phyloP scores from a whole-genome alignment of 2,113 vertebrate species.

The Nerophis lumbriciformis region DNA sequence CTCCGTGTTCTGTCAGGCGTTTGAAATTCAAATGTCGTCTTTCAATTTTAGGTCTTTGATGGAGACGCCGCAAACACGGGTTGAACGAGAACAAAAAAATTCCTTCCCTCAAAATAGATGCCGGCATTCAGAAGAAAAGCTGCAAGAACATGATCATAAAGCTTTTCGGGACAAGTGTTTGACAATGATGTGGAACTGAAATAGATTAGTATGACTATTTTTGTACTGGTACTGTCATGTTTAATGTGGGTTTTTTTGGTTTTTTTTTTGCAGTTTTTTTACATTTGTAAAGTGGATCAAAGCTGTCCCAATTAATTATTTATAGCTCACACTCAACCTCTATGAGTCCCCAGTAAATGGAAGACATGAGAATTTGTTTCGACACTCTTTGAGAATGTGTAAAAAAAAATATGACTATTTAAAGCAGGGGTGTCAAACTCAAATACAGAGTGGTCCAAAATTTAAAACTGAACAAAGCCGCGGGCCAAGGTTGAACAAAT shows the following conservation, averaged over 20 bases:
- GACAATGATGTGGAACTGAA: constrained; percentile 8
- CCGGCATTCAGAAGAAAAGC: constrained; percentile 26
- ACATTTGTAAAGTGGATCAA: not conserved
- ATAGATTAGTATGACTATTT: constrained; percentile 38
- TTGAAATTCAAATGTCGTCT: constrained; percentile 67
- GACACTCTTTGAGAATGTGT: no score
- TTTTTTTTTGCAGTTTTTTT: constrained; percentile 2
- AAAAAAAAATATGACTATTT: no score
- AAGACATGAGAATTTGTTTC: no score
- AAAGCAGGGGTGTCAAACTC: no score
- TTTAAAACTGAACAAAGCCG: no score
- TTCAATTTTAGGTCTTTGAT: constrained; percentile 52
- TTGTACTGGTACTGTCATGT: constrained; percentile 12
- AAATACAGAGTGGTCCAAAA: no score
- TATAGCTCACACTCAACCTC: not conserved
- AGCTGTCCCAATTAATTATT: not conserved
- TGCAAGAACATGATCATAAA: constrained; percentile 43
- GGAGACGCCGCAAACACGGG: constrained; percentile 34
- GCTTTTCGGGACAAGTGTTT: not conserved
- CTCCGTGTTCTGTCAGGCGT: constrained; percentile 52
- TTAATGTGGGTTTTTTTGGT: not conserved
- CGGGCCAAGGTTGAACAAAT: no score
- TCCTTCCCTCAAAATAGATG: constrained; percentile 51
- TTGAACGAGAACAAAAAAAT: constrained; percentile 35
- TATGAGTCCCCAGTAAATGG: no score